Percentiles rank a stretch among this genome's conserved stretches.
phyloP scores from a whole-genome alignment of 2,888 invertebrate species.

The Hypomecis atomaria region DNA sequence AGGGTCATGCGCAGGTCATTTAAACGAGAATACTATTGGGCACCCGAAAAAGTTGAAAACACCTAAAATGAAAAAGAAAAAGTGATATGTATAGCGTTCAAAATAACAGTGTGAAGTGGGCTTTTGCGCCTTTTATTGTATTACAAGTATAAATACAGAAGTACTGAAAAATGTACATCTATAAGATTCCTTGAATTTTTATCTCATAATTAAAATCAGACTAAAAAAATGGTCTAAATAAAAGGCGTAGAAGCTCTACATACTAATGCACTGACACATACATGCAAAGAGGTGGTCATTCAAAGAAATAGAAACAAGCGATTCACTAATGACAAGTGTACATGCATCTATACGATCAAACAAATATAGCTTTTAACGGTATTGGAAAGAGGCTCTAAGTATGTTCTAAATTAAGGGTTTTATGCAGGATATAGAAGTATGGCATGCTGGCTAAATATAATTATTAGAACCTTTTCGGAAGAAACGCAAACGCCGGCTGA shows the following conservation, averaged over 20 bases:
- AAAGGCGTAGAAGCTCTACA: slow-evolving; percentile 61
- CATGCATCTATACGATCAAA: slow-evolving; percentile 55
- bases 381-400: slow-evolving; percentile 1
- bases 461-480: no score
- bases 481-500: no score
- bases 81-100: slow-evolving; percentile 75
- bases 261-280: slow-evolving; percentile 56
- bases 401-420: background rate
- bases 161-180: no score
- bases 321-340: slow-evolving; percentile 44
- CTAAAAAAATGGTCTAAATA: slow-evolving; percentile 17
- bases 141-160: no score
- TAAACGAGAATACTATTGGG: slow-evolving; percentile 84
- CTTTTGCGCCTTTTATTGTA: slow-evolving; percentile 57
- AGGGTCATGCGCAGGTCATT: slow-evolving; percentile 79
- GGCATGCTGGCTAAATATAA: background rate
- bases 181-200: no score
- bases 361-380: slow-evolving; percentile 14
- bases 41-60: slow-evolving; percentile 85
- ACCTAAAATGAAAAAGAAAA: slow-evolving; percentile 84
- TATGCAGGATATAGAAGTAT: slow-evolving; percentile 2
- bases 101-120: slow-evolving; percentile 47
- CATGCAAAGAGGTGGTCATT: slow-evolving; percentile 74
- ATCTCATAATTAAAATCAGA: no score
- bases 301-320: slow-evolving; percentile 62